These are phyloP conservation scores for Phyto melanocephala DNA, from an alignment of 2,888 invertebrate species.

Conservation along the genomic window DNA sequence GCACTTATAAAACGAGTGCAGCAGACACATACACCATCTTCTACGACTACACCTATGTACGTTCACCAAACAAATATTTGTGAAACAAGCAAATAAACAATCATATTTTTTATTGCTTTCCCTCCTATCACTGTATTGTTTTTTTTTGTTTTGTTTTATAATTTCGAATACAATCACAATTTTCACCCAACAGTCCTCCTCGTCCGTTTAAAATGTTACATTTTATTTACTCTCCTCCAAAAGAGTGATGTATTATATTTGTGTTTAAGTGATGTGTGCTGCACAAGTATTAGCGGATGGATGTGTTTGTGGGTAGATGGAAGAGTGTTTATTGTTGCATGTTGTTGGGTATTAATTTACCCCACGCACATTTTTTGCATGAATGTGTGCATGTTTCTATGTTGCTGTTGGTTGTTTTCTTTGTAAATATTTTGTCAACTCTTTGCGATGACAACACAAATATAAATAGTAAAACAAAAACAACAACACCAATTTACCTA, in stretches of 20 bases:
- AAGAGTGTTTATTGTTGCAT: not conserved
- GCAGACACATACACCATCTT: not conserved
- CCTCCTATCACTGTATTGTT: not conserved
- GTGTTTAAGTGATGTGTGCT: slow-evolving; percentile 3
- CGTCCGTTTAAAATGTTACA: slow-evolving; percentile 27
- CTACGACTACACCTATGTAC: not conserved
- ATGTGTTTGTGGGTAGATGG: not conserved
- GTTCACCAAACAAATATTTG: slow-evolving; percentile 9
- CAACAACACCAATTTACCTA: slow-evolving; percentile 19
- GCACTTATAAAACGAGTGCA: slow-evolving; percentile 56
- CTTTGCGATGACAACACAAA: slow-evolving; percentile 44
- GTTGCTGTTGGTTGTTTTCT: slow-evolving; percentile 47
- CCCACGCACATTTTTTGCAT: slow-evolving; percentile 24
- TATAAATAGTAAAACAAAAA: slow-evolving; percentile 26
- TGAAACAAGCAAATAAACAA: slow-evolving; percentile 49
- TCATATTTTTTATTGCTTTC: slow-evolving; percentile 14
- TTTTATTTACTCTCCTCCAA: slow-evolving; percentile 17
- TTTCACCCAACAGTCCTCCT: not conserved
- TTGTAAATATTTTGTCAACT: slow-evolving; percentile 53
- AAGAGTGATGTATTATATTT: not conserved
- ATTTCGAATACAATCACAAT: too few species aligned
- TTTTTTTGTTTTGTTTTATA: too few species aligned
- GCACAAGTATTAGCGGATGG: not conserved
- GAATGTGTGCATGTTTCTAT: not conserved
- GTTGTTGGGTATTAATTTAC: slow-evolving; percentile 28